Evolutionary conservation across 2,888 invertebrate genomes (phyloP).

Genomic region (Chalcosyrphus nemorum): DNA sequence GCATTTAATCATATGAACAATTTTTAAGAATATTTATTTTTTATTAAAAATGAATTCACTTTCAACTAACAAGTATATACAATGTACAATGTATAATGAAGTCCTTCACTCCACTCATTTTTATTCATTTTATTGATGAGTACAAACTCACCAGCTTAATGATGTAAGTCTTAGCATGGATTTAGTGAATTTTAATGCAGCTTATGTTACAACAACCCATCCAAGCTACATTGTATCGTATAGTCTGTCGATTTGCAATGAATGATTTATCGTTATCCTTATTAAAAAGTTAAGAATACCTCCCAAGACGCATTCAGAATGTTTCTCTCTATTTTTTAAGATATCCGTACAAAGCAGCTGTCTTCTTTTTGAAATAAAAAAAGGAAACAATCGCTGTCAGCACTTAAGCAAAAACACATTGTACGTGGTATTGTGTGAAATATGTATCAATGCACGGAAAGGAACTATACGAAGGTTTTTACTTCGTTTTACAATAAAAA

Average conservation of each 20-base stretch:
- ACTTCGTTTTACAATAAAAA: not conserved
- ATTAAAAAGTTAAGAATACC: slow-evolving; percentile 5
- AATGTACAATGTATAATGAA: too few relatives aligned
- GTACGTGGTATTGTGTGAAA: not conserved
- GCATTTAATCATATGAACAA: too few relatives aligned
- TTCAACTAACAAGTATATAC: too few relatives aligned
- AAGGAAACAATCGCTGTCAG: not conserved
- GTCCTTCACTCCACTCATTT: too few relatives aligned
- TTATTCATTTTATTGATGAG: too few relatives aligned
- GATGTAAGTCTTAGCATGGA: too few relatives aligned
- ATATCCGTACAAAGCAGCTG: not conserved
- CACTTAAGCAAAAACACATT: slow-evolving; percentile 8
- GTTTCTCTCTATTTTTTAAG: not conserved
- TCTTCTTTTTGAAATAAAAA: not conserved
- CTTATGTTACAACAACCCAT: too few relatives aligned
- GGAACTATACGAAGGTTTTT: not conserved
- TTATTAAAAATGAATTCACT: too few relatives aligned
- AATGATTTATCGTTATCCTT: slow-evolving; percentile 33
- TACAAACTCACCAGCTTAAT: too few relatives aligned
- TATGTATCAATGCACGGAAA: too few relatives aligned
- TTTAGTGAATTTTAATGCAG: too few relatives aligned
- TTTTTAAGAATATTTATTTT: too few relatives aligned
- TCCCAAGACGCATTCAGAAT: not conserved
- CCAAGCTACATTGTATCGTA: not conserved
- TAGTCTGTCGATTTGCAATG: not conserved